These are phyloP conservation scores for Melinaea marsaeus DNA, from an alignment of 2,888 invertebrate genomes.

Conservation along the genomic window DNA sequence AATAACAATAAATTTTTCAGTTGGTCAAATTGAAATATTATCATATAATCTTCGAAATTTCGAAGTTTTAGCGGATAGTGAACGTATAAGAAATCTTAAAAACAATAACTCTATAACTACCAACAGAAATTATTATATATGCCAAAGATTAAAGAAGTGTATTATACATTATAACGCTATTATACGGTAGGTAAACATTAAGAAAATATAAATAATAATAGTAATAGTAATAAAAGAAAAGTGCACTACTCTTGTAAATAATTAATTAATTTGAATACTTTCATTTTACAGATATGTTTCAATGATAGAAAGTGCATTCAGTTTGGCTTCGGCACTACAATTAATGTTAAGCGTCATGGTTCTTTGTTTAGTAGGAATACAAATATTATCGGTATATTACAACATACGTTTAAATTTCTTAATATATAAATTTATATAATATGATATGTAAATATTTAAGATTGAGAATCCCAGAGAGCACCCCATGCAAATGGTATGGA, in stretches of 20 bases:
- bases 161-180: conserved; percentile 68
- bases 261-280: conserved; percentile 12
- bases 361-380: conserved; percentile 68
- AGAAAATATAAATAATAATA: background rate
- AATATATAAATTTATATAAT: background rate
- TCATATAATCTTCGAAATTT: conserved; percentile 67
- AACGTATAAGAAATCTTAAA: conserved; percentile 40
- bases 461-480: conserved; percentile 69
- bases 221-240: background rate
- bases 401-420: background rate
- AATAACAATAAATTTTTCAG: conserved; percentile 45
- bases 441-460: conserved; percentile 37
- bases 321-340: conserved; percentile 68
- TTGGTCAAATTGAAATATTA: conserved; percentile 72
- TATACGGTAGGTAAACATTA: conserved; percentile 48
- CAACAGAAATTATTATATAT: conserved; percentile 41
- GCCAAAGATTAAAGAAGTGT: conserved; percentile 55
- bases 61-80: conserved; percentile 51
- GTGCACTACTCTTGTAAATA: conserved; percentile 3
- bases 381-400: conserved; percentile 63
- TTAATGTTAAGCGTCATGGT: conserved; percentile 75
- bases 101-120: conserved; percentile 33
- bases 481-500: conserved; percentile 72
- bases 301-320: conserved; percentile 71
- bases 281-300: conserved; percentile 64